Conservation (phyloP, 2,888 invertebrate species). For the Dione juno region DNA sequence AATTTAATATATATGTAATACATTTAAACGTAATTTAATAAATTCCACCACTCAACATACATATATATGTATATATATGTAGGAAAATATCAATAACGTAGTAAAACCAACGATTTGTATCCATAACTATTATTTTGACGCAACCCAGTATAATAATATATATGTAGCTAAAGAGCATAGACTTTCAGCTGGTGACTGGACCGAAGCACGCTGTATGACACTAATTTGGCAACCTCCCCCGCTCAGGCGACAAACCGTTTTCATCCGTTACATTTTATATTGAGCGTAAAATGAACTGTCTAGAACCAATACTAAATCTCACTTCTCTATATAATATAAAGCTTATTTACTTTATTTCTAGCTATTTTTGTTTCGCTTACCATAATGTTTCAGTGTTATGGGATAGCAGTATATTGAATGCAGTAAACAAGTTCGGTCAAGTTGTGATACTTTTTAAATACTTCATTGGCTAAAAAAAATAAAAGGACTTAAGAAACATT, state of each 20-base stretch:
- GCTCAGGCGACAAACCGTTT: slow-evolving; percentile 28
- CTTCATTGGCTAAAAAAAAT: no score
- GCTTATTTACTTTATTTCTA: background rate
- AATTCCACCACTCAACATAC: no score
- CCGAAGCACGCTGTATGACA: slow-evolving; percentile 23
- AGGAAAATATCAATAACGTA: no score
- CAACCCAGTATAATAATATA: background rate
- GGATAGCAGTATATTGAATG: no score
- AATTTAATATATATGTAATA: no score
- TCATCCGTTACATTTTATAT: slow-evolving; percentile 34
- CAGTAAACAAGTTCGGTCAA: no score
- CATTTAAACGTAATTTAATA: no score
- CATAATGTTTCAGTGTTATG: background rate
- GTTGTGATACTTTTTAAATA: no score
- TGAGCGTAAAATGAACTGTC: slow-evolving; percentile 35
- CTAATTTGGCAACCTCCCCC: slow-evolving; percentile 28
- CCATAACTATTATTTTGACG: background rate
- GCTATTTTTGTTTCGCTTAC: background rate
- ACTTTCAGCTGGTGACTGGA: background rate
- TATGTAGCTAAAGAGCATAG: background rate
- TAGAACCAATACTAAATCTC: slow-evolving; percentile 1
- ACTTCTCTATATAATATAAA: background rate
- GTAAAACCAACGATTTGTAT: background rate
- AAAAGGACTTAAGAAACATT: no score
- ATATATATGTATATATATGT: no score